Evolutionary conservation across 2,113 vertebrate species (phyloP).

Genomic region (Syrmaticus mikado): DNA sequence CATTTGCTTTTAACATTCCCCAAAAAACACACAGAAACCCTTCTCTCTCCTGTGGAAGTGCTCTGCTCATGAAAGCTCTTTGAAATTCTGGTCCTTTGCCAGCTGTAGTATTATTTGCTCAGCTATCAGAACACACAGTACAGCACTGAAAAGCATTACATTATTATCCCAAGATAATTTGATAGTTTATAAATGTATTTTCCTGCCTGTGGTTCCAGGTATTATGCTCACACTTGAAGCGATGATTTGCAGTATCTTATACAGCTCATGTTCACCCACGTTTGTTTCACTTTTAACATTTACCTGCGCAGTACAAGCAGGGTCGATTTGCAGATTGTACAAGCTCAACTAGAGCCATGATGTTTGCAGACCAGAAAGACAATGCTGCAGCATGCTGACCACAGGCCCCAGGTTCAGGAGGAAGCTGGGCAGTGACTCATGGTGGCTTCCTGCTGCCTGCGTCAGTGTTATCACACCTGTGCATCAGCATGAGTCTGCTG

Average conservation of each 20-base stretch:
- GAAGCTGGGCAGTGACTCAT: constrained; percentile 3
- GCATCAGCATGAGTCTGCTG: constrained; percentile 35
- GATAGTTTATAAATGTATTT: constrained; percentile 43
- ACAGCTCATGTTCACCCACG: neutral
- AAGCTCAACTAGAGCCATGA: neutral
- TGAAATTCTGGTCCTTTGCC: constrained; percentile 35
- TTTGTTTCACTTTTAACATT: neutral
- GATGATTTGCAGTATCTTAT: constrained; percentile 26
- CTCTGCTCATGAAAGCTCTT: neutral
- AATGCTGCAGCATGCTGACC: neutral
- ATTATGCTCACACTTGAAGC: constrained; percentile 27
- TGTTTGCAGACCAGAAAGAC: neutral
- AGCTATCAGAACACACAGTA: constrained; percentile 1
- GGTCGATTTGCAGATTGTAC: neutral
- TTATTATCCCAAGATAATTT: constrained; percentile 58
- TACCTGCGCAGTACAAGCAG: neutral
- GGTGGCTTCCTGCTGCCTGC: constrained; percentile 22
- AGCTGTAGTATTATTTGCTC: constrained; percentile 35
- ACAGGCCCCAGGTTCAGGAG: neutral
- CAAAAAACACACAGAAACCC: neutral
- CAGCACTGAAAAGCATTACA: constrained; percentile 12
- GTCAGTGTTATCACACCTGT: neutral
- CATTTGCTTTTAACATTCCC: neutral
- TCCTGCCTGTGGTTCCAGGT: constrained; percentile 19
- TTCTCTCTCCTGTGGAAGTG: neutral